These are phyloP conservation scores for Eurosta solidaginis DNA, from an alignment of 1,140 invertebrate species.

Conservation along the genomic window DNA sequence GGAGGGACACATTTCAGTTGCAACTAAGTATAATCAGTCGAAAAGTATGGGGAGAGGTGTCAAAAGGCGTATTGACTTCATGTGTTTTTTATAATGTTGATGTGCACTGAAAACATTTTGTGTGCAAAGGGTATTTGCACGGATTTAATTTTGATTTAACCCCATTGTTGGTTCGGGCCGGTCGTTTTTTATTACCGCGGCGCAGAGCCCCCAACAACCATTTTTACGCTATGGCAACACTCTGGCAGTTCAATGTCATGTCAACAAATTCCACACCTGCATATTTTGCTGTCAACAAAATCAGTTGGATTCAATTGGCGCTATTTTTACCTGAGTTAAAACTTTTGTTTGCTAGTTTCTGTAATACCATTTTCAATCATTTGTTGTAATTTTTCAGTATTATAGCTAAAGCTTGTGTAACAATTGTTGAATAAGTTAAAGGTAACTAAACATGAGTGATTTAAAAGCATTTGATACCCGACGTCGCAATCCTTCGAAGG, in stretches of 20 bases:
- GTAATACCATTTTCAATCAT: neutral
- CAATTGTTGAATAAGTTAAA: neutral
- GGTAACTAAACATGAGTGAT: neutral
- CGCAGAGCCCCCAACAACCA: too few relatives aligned
- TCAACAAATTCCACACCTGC: neutral
- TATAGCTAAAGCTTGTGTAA: neutral
- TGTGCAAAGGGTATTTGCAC: too few relatives aligned
- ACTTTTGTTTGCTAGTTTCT: constrained; percentile 6
- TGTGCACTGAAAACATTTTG: too few relatives aligned
- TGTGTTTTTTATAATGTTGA: too few relatives aligned
- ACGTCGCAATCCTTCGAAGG: neutral
- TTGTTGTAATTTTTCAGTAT: neutral
- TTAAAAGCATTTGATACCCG: neutral
- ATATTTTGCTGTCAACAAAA: neutral
- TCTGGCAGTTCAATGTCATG: neutral
- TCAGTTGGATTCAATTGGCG: constrained; percentile 25
- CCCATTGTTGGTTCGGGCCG: too few relatives aligned
- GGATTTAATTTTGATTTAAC: too few relatives aligned
- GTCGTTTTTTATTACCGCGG: too few relatives aligned
- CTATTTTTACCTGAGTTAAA: neutral
- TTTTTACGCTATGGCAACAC: neutral
- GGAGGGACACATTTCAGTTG: too few relatives aligned
- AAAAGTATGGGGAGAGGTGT: too few relatives aligned
- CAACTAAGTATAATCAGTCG: too few relatives aligned
- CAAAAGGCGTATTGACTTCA: too few relatives aligned